Base-by-base conservation (phyloP, 1,140 invertebrate genomes). In the Penaeus chinensis region DNA sequence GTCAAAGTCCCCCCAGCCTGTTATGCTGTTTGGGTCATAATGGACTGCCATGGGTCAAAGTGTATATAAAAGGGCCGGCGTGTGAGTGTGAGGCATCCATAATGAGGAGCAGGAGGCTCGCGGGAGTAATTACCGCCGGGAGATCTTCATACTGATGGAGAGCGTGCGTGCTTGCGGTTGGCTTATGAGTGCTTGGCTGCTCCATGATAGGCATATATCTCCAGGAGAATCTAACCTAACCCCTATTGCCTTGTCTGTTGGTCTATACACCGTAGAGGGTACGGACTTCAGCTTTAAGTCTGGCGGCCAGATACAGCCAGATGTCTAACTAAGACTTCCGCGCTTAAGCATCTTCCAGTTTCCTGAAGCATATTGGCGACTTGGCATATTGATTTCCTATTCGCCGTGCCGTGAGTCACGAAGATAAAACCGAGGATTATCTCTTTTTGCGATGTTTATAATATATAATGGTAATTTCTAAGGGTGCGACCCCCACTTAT, bases 231-330 rank as follows among this genome's bases (percentile, higher is more conserved):
- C 66, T 63, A 42, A 77, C 77, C 77, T 63, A 63, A 86, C 79
- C 47, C 74, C 84, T 80, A 69, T 65, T 77, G 37, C 37, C 13
- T 37, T 63, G 84, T 79, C 62, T 80, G 84, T 66, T 69, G 77
- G 84, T 63, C 42, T 78, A 27, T 54, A 86, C 77, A 78, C 37
- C 77, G 77, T 62, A 65, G 77, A 86, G 85, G 80, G 85, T 87
- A 87, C 85, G 71, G 80, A 78, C 80, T n/a, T 83, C 85, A 87
- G 80, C 85, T 83, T 83, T 83, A 87, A 87, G 85, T 80, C 77
- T 66, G 85, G 85, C 85, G 82, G 85, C 85, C 85, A 87, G 85
- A 87, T 82, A 79, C 82, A 82, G 22, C 85, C 80, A 82, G 85
- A 63, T 77, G 61, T 63, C 80, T 74, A 83, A 87, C 80, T 87